phyloP scores from a whole-genome alignment of 1,140 invertebrate species.

The Nasonia longicornis region DNA sequence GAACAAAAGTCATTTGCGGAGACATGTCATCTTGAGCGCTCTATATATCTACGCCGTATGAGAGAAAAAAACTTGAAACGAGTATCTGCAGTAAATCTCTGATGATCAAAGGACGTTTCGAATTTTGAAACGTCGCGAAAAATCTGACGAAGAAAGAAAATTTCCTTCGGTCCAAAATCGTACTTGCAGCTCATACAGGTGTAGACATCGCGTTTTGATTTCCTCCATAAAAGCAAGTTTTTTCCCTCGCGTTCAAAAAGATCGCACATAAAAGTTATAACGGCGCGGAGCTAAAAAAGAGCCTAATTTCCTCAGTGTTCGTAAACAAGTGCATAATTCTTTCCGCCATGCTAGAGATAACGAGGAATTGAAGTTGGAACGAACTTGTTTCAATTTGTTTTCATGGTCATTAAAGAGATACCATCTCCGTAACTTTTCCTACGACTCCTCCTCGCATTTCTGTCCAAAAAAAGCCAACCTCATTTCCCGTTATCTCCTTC shows the following conservation, averaged over 20 bases:
- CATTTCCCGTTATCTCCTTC: background rate
- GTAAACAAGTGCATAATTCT: conserved; percentile 59
- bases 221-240: background rate
- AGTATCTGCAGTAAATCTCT: no score
- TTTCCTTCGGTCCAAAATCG: no score
- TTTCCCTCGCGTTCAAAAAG: background rate
- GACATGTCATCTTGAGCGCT: background rate
- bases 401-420: conserved; percentile 24
- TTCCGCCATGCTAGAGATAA: conserved; percentile 25
- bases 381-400: conserved; percentile 33
- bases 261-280: background rate
- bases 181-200: no score
- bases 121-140: no score
- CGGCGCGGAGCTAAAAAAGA: background rate
- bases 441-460: background rate
- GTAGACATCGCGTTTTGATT: background rate
- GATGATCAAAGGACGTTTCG: no score
- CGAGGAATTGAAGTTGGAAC: conserved; percentile 18
- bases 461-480: background rate
- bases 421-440: background rate
- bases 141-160: no score
- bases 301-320: conserved; percentile 30
- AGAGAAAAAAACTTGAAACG: background rate
- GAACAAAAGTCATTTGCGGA: background rate
- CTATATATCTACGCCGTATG: background rate